Percentiles rank a stretch among this genome's conserved stretches.
phyloP scores from a whole-genome alignment of 2,797 vertebrate species.

The Periophthalmus magnuspinnatus region DNA sequence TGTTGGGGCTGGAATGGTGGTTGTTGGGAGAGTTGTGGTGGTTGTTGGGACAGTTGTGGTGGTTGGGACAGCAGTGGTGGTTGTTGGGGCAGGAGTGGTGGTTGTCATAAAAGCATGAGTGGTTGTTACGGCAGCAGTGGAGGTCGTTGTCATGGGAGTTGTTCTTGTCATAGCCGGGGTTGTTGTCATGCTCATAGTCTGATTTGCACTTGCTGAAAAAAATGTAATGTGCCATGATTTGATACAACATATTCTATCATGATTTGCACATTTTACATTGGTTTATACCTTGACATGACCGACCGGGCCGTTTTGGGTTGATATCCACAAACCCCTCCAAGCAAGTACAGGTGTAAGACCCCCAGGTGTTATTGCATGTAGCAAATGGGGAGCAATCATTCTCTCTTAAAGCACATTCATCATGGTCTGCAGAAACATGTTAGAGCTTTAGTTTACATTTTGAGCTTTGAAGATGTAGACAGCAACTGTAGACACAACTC shows the following conservation, averaged over 20 bases:
- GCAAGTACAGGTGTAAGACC: slow-evolving; percentile 81
- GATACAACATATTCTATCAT: not conserved
- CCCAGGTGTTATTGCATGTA: slow-evolving; percentile 76
- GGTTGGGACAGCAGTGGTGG: not conserved
- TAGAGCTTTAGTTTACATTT: not conserved
- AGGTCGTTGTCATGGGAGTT: not conserved
- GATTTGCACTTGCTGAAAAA: too few relatives aligned
- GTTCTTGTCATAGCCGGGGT: not conserved
- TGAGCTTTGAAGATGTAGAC: too few relatives aligned
- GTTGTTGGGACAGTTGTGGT: not conserved
- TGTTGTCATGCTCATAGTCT: not conserved
- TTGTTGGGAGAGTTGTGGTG: not conserved
- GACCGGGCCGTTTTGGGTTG: slow-evolving; percentile 70
- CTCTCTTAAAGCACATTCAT: slow-evolving; percentile 77
- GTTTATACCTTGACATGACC: slow-evolving; percentile 77
- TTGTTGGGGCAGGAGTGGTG: not conserved
- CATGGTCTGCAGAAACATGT: slow-evolving; percentile 66
- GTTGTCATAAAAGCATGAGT: too few relatives aligned
- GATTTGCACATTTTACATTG: not conserved
- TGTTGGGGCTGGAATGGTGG: not conserved
- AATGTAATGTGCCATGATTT: not conserved
- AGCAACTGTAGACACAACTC: too few relatives aligned
- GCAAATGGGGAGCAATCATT: slow-evolving; percentile 79
- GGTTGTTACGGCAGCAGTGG: not conserved
- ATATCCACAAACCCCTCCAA: slow-evolving; percentile 57